phyloP scores from a whole-genome alignment of 1,140 invertebrate genomes.

The Drosophila azteca region DNA sequence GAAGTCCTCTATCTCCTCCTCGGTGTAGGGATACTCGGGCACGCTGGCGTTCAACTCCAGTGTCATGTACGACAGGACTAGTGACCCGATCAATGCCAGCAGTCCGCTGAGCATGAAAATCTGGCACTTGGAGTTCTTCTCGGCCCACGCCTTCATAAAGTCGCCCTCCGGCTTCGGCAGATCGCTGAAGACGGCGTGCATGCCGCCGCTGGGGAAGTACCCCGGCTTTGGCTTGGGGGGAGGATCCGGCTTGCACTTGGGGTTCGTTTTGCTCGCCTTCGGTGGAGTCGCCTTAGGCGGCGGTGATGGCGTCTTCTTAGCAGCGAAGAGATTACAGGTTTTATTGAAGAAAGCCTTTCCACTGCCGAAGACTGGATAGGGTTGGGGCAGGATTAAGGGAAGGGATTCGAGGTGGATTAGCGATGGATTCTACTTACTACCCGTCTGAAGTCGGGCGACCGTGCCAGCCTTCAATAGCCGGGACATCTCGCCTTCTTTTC shows the following conservation, averaged over 20 bases:
- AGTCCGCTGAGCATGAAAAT: conserved; percentile 44
- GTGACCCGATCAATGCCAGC: conserved; percentile 28
- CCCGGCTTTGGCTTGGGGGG: conserved; percentile 34
- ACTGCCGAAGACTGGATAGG: conserved; percentile 32
- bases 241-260: conserved; percentile 14
- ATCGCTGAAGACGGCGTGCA: conserved; percentile 57
- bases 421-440: conserved; percentile 44
- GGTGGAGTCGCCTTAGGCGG: neutral
- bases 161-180: conserved; percentile 61
- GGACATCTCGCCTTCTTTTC: conserved; percentile 42
- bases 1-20: conserved; percentile 63
- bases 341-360: conserved; percentile 20
- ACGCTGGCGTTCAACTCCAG: conserved; percentile 14
- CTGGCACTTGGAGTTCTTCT: conserved; percentile 66
- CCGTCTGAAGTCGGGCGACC: conserved; percentile 29
- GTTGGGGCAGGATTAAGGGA: neutral
- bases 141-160: conserved; percentile 41
- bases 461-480: conserved; percentile 48
- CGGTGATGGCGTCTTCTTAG: conserved; percentile 13
- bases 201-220: conserved; percentile 57
- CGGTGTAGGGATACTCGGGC: conserved; percentile 66
- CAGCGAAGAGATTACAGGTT: conserved; percentile 19
- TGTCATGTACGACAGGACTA: neutral
- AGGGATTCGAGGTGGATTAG: no score
- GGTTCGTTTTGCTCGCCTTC: neutral